Percentiles rank a stretch among this genome's conserved stretches.
phyloP scores from a whole-genome alignment of 2,797 vertebrate genomes.

The Labeo calbasu region DNA sequence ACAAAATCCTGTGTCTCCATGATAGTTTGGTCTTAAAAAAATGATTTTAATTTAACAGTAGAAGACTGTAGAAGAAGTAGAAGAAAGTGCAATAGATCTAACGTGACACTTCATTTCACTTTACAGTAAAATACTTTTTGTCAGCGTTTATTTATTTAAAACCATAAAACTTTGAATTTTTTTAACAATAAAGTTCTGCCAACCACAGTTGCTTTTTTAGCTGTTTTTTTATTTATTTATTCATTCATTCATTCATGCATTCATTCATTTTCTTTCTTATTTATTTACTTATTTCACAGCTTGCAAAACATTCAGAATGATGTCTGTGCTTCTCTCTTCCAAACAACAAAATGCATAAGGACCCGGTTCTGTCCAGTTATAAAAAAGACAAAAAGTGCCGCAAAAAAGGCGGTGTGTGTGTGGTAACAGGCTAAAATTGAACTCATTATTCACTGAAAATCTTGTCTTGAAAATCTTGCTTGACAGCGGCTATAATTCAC shows the following conservation, averaged over 20 bases:
- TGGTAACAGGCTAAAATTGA: neutral
- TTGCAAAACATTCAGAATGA: neutral
- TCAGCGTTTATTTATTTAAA: no score
- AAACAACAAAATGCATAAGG: neutral
- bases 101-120: neutral
- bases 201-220: neutral
- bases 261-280: neutral
- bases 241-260: neutral
- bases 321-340: neutral
- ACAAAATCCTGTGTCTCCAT: neutral
- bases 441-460: slow-evolving; percentile 8
- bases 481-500: neutral
- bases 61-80: no score
- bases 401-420: neutral
- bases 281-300: no score
- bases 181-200: neutral
- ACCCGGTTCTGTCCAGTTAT: neutral
- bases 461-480: slow-evolving; percentile 11
- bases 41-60: no score
- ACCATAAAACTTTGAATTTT: no score
- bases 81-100: neutral
- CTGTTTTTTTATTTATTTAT: no score
- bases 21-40: neutral
- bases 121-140: neutral
- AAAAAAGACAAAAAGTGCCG: neutral